Conservation (phyloP, 1,140 invertebrate genomes). For the Drepana arcuata region DNA sequence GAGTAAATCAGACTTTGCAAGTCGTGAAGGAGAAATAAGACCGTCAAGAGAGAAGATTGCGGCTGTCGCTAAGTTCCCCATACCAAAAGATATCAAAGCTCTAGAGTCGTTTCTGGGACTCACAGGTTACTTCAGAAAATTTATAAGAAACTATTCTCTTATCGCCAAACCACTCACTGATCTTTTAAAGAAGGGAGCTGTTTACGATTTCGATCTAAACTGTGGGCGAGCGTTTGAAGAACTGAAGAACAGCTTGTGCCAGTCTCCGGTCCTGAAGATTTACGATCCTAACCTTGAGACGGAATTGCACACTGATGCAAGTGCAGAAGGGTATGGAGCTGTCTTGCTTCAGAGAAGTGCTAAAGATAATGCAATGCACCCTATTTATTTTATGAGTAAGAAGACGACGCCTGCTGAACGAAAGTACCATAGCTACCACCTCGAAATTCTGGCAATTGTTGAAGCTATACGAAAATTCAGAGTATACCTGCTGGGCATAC, state of each 20-base stretch:
- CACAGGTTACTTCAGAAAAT: conserved; percentile 35
- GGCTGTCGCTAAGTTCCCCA: conserved; percentile 18
- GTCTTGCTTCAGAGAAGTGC: conserved; percentile 34
- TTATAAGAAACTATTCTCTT: conserved; percentile 27
- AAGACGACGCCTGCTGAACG: neutral
- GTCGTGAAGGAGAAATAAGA: no score
- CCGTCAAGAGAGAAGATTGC: conserved; percentile 7
- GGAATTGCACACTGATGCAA: conserved; percentile 49
- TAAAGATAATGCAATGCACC: conserved; percentile 11
- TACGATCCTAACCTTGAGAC: conserved; percentile 29
- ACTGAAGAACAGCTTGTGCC: conserved; percentile 16
- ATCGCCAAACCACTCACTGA: conserved; percentile 31
- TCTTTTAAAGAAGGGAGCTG: conserved; percentile 27
- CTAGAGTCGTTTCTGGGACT: conserved; percentile 19
- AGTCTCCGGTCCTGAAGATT: conserved; percentile 35
- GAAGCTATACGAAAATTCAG: neutral
- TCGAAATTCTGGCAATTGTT: neutral
- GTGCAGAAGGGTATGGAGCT: conserved; percentile 25
- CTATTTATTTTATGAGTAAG: neutral
- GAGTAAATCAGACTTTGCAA: conserved; percentile 26
- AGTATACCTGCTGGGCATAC: neutral
- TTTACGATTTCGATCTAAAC: conserved; percentile 14
- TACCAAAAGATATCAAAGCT: conserved; percentile 19
- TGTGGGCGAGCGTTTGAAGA: conserved; percentile 11
- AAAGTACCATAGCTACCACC: neutral